These are phyloP conservation scores for Allolobophora icterica DNA, from an alignment of 2,888 invertebrate species.

Conservation along the genomic window DNA sequence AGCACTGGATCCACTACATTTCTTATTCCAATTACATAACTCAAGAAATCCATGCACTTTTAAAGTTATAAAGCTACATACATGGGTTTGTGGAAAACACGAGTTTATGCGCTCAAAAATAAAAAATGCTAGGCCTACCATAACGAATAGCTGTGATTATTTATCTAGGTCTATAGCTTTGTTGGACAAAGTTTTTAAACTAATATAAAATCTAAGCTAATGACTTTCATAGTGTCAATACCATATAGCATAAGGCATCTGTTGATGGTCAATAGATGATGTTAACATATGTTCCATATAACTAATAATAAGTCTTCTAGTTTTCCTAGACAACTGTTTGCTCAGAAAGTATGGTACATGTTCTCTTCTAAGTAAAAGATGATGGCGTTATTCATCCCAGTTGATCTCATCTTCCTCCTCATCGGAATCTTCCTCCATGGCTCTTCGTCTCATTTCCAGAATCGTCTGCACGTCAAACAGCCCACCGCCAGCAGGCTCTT, in stretches of 20 bases:
- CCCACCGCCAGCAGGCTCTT: not conserved
- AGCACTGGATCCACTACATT: not conserved
- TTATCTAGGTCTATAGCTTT: not conserved
- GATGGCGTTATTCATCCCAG: not conserved
- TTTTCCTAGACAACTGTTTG: not conserved
- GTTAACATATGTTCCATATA: not conserved
- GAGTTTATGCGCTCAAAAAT: not conserved
- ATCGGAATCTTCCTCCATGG: slow-evolving; percentile 21
- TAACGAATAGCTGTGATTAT: not conserved
- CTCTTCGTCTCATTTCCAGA: slow-evolving; percentile 31
- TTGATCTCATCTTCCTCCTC: not conserved
- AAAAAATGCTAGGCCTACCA: not conserved
- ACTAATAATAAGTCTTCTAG: not conserved
- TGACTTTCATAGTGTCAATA: too few species aligned
- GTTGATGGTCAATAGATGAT: too few species aligned
- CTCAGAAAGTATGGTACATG: not conserved
- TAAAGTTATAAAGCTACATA: not conserved
- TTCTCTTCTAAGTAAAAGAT: not conserved
- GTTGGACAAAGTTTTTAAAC: not conserved
- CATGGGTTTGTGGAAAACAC: not conserved
- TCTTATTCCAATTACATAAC: not conserved
- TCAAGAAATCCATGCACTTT: not conserved
- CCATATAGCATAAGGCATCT: too few species aligned
- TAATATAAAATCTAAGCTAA: too few species aligned
- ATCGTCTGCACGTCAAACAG: slow-evolving; percentile 29